Evolutionary conservation across 64 coral and sea anemone genomes (phyloP).

Genomic region (Dendrophyllia cribrosa): DNA sequence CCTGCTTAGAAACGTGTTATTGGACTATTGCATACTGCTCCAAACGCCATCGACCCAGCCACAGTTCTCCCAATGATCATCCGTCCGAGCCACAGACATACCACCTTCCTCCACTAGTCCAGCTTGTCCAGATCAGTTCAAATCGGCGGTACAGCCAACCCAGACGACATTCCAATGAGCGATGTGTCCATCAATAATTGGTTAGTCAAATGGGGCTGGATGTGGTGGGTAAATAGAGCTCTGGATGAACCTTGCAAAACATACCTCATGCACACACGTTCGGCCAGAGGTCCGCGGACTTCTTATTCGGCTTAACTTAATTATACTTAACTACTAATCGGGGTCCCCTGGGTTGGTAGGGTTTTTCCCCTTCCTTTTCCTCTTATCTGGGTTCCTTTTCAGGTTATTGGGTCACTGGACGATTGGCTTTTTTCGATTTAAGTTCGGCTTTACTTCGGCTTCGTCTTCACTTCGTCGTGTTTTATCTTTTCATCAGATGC

Average conservation of each 20-base stretch:
- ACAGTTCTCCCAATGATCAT: too few species aligned
- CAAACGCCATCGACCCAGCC: too few species aligned
- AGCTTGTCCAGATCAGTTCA: too few species aligned
- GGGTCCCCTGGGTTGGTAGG: neutral
- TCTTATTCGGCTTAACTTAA: slow-evolving; percentile 29
- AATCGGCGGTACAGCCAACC: too few species aligned
- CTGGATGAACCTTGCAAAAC: slow-evolving; percentile 23
- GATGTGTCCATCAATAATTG: too few species aligned
- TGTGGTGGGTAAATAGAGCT: neutral
- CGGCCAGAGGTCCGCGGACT: slow-evolving; percentile 9
- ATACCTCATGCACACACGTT: slow-evolving; percentile 27
- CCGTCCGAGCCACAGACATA: too few species aligned
- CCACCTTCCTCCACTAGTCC: too few species aligned
- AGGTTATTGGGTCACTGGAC: neutral
- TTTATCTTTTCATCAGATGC: neutral
- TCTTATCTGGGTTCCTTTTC: slow-evolving; percentile 8
- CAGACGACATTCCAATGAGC: too few species aligned
- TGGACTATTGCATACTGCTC: too few species aligned
- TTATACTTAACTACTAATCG: neutral
- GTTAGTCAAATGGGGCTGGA: neutral
- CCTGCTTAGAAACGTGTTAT: too few species aligned
- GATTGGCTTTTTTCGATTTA: neutral
- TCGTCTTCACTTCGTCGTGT: neutral
- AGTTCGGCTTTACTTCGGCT: neutral
- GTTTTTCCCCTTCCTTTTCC: neutral